Base-by-base conservation (phyloP, 2,797 vertebrate species). In the Malurus leucopterus region DNA sequence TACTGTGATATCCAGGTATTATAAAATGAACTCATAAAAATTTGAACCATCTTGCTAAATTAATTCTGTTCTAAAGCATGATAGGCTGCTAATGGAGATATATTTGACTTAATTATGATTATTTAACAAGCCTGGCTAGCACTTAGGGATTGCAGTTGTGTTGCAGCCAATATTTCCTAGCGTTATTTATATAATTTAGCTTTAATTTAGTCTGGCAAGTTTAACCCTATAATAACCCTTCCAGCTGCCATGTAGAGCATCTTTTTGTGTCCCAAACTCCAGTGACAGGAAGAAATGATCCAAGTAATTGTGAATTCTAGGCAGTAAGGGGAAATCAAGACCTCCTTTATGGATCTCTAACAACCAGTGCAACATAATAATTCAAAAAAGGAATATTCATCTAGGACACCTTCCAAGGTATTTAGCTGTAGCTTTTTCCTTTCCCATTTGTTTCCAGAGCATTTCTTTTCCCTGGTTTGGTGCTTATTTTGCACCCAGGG, bases 311-410 rank as follows among this genome's bases (percentile, higher is more conserved):
- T 19, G 29, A 57, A 43, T 64, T 41, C 34, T 16, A 6, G 51
- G 74, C 36, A 44, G 29, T 2, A 29, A 41, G 36, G 40, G 40
- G 6, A 62, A 57, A 44, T 13, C 20, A 62, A 75, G n/a, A 6
- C 34, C 36, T 65, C 30, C 68, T 8, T 43, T 32, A 21, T 0
- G 1, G 10, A 15, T 18, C n/a, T 62, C 51, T 43, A 13, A 6
- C 22, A 23, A 70, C 3, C 0, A 0, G 10, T 32, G 36, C 22
- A 59, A 34, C 47, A 3, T 19, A 18, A 23, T n/a, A 16, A 36
- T 57, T n/a, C 40, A 41, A 40, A 41, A 41, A 41, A 63, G 11
- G 7, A 27, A 5, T 44, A 21, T 32, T 70, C 0, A 0, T 4
- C 3, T 36, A 67, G 80, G 26, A 38, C 34, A 13, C 22, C 8